phyloP scores from a whole-genome alignment of 2,888 invertebrate genomes.

The Pristionchus japonicus region DNA sequence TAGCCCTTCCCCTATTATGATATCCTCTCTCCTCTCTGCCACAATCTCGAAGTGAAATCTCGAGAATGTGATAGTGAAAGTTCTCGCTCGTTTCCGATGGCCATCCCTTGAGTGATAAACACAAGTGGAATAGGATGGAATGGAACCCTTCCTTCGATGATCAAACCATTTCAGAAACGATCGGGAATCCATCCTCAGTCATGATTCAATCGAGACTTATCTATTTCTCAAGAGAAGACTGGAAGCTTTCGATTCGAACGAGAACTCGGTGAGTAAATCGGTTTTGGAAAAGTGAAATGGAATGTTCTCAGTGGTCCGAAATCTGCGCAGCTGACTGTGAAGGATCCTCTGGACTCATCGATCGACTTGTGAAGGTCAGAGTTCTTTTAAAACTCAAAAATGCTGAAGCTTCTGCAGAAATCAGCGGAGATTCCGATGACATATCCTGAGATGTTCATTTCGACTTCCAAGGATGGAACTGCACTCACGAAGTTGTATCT shows the following conservation, averaged over 20 bases:
- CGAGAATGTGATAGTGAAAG: conserved; percentile 9
- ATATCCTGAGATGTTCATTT: conserved; percentile 65
- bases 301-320: conserved; percentile 49
- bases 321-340: conserved; percentile 60
- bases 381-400: background rate
- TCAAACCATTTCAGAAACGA: conserved; percentile 47
- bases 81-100: background rate
- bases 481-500: conserved; percentile 61
- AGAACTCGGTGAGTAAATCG: background rate
- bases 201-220: conserved; percentile 59
- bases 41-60: conserved; percentile 10
- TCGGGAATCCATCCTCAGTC: conserved; percentile 58
- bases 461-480: conserved; percentile 58
- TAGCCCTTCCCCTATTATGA: background rate
- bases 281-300: no score
- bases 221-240: conserved; percentile 58
- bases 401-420: background rate
- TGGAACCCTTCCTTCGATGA: background rate
- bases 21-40: background rate
- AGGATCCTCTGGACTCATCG: conserved; percentile 45
- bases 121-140: background rate
- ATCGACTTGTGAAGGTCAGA: conserved; percentile 59
- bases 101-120: background rate
- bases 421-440: conserved; percentile 50
- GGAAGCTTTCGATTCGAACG: conserved; percentile 52